A percentile compares a stretch with the other conserved stretches of the same genome.
These are phyloP conservation scores for Scaptomyza reducta DNA, from an alignment of 2,888 invertebrate species.

Conservation along the genomic window DNA sequence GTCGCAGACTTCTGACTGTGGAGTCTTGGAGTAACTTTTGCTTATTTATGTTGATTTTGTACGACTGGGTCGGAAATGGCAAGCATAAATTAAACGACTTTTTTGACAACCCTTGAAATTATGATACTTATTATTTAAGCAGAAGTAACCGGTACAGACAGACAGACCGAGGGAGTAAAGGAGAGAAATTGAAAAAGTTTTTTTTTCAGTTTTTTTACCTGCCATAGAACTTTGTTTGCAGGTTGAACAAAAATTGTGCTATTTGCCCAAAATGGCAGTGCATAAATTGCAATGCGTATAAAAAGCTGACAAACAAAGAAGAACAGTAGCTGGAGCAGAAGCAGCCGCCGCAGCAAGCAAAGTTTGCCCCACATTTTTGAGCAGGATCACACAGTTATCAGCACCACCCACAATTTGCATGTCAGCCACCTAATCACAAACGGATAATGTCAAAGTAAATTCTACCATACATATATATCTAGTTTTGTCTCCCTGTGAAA, in stretches of 20 bases:
- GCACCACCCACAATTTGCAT: constrained; percentile 68
- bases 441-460: constrained; percentile 69
- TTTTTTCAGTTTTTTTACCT: constrained; percentile 41
- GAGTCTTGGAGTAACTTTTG: constrained; percentile 57
- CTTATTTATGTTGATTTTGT: constrained; percentile 79
- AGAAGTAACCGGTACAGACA: constrained; percentile 24
- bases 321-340: neutral
- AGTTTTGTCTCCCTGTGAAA: constrained; percentile 10
- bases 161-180: neutral
- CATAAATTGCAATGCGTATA: constrained; percentile 48
- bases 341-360: constrained; percentile 3
- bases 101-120: constrained; percentile 79
- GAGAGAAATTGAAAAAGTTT: constrained; percentile 31
- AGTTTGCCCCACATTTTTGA: constrained; percentile 45
- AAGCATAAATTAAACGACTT: constrained; percentile 79
- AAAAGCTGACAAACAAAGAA: constrained; percentile 27
- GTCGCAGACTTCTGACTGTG: constrained; percentile 16
- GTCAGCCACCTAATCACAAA: constrained; percentile 78
- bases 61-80: constrained; percentile 75
- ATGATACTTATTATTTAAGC: constrained; percentile 79
- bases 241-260: constrained; percentile 28
- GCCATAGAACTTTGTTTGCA: constrained; percentile 45
- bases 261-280: constrained; percentile 30
- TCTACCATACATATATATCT: neutral
- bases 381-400: constrained; percentile 25